phyloP scores from a whole-genome alignment of 2,113 vertebrate species.

The Microcebus lehilahytsara region DNA sequence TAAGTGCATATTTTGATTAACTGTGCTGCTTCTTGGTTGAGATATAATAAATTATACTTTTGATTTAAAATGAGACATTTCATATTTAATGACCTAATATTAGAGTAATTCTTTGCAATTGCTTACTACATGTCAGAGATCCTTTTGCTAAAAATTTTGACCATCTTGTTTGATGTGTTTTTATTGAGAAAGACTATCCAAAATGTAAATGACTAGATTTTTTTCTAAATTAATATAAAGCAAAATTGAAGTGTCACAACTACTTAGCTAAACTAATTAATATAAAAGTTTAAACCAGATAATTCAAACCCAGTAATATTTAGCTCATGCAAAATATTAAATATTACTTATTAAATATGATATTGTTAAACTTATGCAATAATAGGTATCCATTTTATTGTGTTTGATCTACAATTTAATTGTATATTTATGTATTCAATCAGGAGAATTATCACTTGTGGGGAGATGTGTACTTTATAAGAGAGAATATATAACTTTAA shows the following conservation, averaged over 20 bases:
- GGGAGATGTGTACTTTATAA: background rate
- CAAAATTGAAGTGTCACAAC: background rate
- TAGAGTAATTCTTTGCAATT: background rate
- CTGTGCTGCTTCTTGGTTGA: no score
- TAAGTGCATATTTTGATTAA: no score
- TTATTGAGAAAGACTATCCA: background rate
- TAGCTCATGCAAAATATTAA: background rate
- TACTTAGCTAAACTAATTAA: background rate
- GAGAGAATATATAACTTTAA: background rate
- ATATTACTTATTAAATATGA: background rate
- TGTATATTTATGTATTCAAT: background rate
- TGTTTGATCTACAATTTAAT: background rate
- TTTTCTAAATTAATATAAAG: background rate
- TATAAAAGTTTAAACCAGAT: background rate
- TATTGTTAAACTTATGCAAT: background rate
- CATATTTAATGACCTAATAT: no score
- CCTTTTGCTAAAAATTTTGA: background rate
- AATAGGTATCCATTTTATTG: background rate
- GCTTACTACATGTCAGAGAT: background rate
- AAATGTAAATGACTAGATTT: background rate
- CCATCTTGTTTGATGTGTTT: background rate
- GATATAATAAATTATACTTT: no score
- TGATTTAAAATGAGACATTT: no score
- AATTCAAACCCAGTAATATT: background rate
- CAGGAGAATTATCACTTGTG: background rate